Conservation (phyloP, 2,113 vertebrate genomes). For the Pelmatolapia mariae region DNA sequence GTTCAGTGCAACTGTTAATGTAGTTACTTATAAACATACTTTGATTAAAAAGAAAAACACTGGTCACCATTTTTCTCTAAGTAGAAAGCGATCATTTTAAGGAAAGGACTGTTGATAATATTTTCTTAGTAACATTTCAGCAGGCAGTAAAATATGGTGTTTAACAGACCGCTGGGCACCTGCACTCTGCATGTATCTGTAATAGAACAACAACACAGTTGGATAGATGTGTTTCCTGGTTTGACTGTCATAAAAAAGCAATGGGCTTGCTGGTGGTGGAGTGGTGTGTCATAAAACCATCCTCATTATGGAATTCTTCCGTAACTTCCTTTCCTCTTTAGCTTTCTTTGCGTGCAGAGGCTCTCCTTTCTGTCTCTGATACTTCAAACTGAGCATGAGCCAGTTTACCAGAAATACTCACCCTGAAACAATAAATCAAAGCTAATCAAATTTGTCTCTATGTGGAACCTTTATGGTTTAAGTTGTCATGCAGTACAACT, state of each 20-base stretch:
- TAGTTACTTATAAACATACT: neutral
- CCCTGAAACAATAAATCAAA: neutral
- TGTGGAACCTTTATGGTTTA: neutral
- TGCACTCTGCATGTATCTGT: neutral
- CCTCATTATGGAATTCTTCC: neutral
- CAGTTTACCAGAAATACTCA: neutral
- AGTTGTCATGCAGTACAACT: neutral
- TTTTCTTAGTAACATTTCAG: neutral
- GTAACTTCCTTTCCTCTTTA: neutral
- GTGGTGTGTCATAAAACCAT: neutral
- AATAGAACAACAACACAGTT: neutral
- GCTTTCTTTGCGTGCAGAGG: neutral
- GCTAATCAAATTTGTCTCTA: neutral
- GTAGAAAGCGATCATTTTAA: neutral
- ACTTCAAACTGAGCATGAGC: neutral
- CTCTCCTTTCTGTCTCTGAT: accelerated
- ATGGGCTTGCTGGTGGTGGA: neutral
- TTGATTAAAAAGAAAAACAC: neutral
- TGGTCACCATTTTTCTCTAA: neutral
- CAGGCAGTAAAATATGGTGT: neutral
- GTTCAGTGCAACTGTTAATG: neutral
- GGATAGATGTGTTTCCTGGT: neutral
- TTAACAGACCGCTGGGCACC: neutral
- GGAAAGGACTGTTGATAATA: neutral
- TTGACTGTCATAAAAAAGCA: neutral